Base-by-base conservation (phyloP, 2,888 invertebrate species). In the Carpatolechia fugitivella region DNA sequence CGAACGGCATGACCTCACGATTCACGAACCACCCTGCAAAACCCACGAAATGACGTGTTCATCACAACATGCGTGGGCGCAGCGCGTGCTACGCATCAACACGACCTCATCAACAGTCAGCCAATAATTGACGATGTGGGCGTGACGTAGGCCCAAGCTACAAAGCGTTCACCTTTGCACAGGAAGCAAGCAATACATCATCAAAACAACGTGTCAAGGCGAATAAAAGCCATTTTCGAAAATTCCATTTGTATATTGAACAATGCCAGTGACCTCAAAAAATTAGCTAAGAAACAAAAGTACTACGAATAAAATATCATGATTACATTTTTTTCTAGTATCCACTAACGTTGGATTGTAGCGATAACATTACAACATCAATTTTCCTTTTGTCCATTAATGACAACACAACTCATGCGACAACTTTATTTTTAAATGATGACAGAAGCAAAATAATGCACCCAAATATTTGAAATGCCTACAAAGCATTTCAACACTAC, bases 11-110 rank as follows among this genome's bases (percentile, higher is more conserved):
- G n/a, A n/a, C n/a, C n/a, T n/a, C n/a, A n/a, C n/a, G n/a, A n/a
- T n/a, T n/a, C n/a, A n/a, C n/a, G n/a, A n/a, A n/a, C n/a, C n/a
- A n/a, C n/a, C n/a, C 44, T 20, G 44, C 24, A 44, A 44, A 44
- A 6, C n/a, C 24, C 16, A 35, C 35, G 11, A 20, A 18, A 16
- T 35, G 20, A 49, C 49, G 35, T 35, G n/a, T 18, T 18, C 8
- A 41, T 49, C 18, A 29, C 29, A 36, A 48, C 56, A 62, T 60
- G 75, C 72, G 84, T 81, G 74, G 82, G 80, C 70, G 74, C 58
- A 59, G 51, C 65, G 74, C 83, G 82, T 80, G 83, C 70, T 64
- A 50, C 63, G 83, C 78, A 85, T 84, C 72, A 61, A 61, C 66
- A 79, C 70, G 66, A 68, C 73, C 72, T 78, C 75, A 78, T 70